Evolutionary conservation across 1,140 invertebrate genomes (phyloP), one percentile per base, ranked within the genome.

Genomic region (Diabrotica virgifera): DNA sequence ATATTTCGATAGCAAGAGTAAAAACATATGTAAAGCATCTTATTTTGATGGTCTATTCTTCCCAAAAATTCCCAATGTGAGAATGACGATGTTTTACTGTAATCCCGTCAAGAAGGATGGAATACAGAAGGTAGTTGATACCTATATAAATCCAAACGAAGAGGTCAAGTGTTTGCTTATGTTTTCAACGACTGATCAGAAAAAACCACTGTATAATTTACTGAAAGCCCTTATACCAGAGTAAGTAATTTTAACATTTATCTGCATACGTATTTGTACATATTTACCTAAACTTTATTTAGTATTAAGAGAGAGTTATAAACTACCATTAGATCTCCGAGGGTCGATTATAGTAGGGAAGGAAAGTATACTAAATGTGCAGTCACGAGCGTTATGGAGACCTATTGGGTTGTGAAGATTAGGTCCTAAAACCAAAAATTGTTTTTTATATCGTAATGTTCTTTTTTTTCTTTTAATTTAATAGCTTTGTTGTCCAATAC

Each of bases 31-130:
- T 46, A 51, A 68, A 55, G 62, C 68, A 35, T 71, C 71, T 36
- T 65, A 69, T 55, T 71, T 74, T 58, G 72, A 72, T 63, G 66
- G 69, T 40, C 63, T 70, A 40, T 64, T 74, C 11, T 59, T 74
- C 12, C 72, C 72, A 38, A 63, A 67, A 62, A 71, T 74, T 46
- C 71, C 71, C 14, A 67, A 64, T 46, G 52, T 74, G 12, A 59
- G 67, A 54, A 68, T 59, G 13, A 64, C 64, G 12, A 68, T 70
- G 69, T 71, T 72, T 61, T 60, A 69, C 36, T 72, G 70, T 55
- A 70, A 69, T 52, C 66, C 68, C 11, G 37, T 52, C 40, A 46
- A 46, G 11, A 62, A 65, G 40, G 60, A 70, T 37, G 51, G 62
- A 12, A 14, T 59, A 14, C 57, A 40, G 7, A 13, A 5, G 9